Base-by-base conservation (phyloP, 2,797 vertebrate genomes). In the Pantherophis alleghaniensis region DNA sequence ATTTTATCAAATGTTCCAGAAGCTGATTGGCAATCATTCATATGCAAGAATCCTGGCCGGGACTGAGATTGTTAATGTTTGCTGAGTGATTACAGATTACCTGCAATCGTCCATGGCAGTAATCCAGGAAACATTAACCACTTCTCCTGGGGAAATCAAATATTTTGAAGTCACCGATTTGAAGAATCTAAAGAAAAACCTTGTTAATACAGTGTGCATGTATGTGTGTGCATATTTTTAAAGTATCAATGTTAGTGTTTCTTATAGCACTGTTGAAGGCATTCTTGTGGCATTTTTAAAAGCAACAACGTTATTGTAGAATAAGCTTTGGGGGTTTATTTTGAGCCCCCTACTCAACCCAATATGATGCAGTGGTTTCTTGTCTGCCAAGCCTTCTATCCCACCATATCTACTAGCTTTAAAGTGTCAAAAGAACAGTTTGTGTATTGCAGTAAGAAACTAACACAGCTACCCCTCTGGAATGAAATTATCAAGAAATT, bases 401-500 rank as follows among this genome's bases (percentile, higher is more conserved):
- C 12, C 51, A 26, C 22, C 37, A 55, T 37, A 91, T 87, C 12
- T 66, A 51, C 24, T 37, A 87, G 47, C 18, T 63, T 87, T 37
- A 66, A 69, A 61, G 13, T 42, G 22, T 53, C 42, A 90, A 28
- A 53, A 90, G 63, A 51, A 13, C 12, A 42, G 94, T 93, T 37
- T 59, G 32, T 47, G 86, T 59, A 42, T 74, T 57, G 24, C 5
- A 7, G 16, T 16, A 74, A 57, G 28, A 74, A 63, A 88, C 61
- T 47, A 57, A n/a, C 18, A 53, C 20, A n/a, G 42, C 90, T 87
- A n/a, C 87, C 20, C 26, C 1, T 57, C 42, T 92, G 66, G 87
- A 89, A 92, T 74, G 11, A 94, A 88, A 10, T 2, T 92, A 90
- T 91, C 61, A 32, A 89, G 92, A 93, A 93, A 93, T 42, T 93